phyloP scores from a whole-genome alignment of 2,797 vertebrate species.

The Mycteria americana region DNA sequence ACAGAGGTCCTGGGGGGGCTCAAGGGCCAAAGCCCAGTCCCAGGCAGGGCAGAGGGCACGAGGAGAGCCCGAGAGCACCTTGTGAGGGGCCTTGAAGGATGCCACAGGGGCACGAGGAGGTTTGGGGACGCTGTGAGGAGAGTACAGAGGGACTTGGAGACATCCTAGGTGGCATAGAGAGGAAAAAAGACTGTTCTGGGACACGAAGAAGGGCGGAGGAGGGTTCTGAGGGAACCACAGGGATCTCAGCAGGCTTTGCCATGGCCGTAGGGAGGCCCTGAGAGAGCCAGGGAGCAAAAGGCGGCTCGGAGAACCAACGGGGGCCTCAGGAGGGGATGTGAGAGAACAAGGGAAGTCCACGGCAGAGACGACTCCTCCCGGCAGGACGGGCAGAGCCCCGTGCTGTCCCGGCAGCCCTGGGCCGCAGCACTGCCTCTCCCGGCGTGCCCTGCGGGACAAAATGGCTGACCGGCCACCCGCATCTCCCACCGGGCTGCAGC shows the following conservation, averaged over 20 bases:
- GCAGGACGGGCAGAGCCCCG: not conserved
- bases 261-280: too few relatives aligned
- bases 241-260: not conserved
- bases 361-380: not conserved
- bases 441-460: accelerated
- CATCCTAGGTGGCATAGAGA: not conserved
- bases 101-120: not conserved
- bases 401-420: not conserved
- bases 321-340: not conserved
- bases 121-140: not conserved
- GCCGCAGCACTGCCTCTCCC: not conserved
- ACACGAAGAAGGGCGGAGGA: not conserved
- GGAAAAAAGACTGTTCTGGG: not conserved
- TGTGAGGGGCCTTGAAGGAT: not conserved
- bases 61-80: too few relatives aligned
- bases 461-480: not conserved
- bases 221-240: not conserved
- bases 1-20: not conserved
- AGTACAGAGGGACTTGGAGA: not conserved
- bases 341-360: too few relatives aligned
- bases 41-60: not conserved
- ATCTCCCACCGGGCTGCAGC: not conserved
- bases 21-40: not conserved
- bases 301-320: accelerated
- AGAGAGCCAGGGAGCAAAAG: not conserved